Percentiles rank a stretch among this genome's conserved stretches.
phyloP scores from a whole-genome alignment of 2,113 vertebrate species.

The Spea bombifrons region DNA sequence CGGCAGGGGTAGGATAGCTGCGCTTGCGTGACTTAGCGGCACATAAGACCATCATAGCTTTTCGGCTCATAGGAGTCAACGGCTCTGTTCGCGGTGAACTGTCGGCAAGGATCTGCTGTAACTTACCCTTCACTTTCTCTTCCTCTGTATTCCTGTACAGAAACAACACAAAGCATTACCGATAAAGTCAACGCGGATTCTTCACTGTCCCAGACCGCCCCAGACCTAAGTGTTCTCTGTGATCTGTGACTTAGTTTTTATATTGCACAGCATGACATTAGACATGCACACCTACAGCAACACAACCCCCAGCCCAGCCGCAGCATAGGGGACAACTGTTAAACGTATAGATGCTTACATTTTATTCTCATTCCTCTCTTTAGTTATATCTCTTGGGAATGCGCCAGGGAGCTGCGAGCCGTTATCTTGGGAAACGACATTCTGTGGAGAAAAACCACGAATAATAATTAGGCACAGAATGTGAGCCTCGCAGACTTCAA shows the following conservation, averaged over 20 bases:
- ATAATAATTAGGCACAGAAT: no score
- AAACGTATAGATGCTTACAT: neutral
- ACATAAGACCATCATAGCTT: constrained; percentile 62
- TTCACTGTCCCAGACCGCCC: neutral
- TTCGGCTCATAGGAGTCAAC: constrained; percentile 51
- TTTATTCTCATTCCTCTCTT: neutral
- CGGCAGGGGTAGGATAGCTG: neutral
- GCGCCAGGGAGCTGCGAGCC: constrained; percentile 50
- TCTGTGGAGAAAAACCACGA: neutral
- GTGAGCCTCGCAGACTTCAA: no score
- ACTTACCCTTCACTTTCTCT: constrained; percentile 47
- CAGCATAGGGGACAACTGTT: no score
- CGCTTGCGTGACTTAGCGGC: constrained; percentile 44
- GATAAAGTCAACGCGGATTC: neutral
- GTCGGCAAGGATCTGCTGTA: constrained; percentile 50
- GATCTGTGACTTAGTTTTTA: no score
- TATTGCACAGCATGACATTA: no score
- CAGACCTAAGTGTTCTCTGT: neutral
- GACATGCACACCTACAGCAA: no score
- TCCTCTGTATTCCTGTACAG: constrained; percentile 49
- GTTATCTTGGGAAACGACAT: neutral
- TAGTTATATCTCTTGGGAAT: constrained; percentile 45
- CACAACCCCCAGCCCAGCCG: no score
- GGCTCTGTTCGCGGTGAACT: neutral
- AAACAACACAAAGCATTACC: neutral